Evolutionary conservation across 2,113 vertebrate species (phyloP), one percentile per base, ranked within the genome.

Genomic region (Melospiza melodia): DNA sequence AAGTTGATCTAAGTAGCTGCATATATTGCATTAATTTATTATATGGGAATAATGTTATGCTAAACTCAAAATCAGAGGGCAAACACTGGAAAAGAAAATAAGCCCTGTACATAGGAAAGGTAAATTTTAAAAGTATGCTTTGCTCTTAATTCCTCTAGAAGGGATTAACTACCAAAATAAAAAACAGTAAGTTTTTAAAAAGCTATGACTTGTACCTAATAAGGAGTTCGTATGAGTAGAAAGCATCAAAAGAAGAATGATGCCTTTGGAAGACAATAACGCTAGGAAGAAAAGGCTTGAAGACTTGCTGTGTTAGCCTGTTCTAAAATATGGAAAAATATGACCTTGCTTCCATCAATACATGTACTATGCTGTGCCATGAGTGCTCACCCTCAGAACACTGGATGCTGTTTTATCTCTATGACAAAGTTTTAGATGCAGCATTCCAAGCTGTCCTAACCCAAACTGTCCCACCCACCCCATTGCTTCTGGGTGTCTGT

Each of bases 401-500:
- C 18, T n/a, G 58, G 44, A 22, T 59, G 41, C 14, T 43, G 24
- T 46, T 55, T 46, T 54, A 15, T 15, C 37, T 15, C 37, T 37
- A 6, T 2, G 30, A 31, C 19, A 39, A 5, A 37, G 37, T 37
- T 31, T 66, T 24, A 61, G 62, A 52, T 52, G 21, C 12, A 20
- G 33, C 1, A 4, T 52, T 58, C 78, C 39, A 44, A 61, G 20
- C 23, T 63, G 25, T 24, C 48, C 48, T 35, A 81, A 46, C 37
- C 11, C 1, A 1, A 48, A 21, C 46, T 46, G 44, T 20, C 44
- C 44, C 44, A 46, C 44, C 44, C 19, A 46, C 19, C 44, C 44
- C 44, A 24, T 20, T 0, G 0, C 61, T 33, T 31, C 41, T 1
- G 2, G 6, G 24, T 31, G 10, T 11, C 77, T 33, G 48, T 2